These are phyloP conservation scores for Coregonus clupeaformis DNA, from an alignment of 2,113 vertebrate genomes.

Conservation along the genomic window DNA sequence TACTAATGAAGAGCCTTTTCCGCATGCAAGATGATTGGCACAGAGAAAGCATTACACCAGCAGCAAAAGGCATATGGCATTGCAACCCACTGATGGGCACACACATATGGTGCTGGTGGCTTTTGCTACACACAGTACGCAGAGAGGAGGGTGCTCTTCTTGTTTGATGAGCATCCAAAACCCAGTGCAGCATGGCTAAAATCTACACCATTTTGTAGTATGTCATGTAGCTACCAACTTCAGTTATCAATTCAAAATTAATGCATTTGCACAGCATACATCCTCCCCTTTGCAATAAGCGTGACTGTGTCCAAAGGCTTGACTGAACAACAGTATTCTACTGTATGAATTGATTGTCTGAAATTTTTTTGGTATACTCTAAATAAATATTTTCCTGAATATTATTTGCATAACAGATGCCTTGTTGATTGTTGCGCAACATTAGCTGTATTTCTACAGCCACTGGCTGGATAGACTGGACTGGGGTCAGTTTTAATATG, in stretches of 20 bases:
- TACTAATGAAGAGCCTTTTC: constrained; percentile 45
- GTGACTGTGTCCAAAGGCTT: not conserved
- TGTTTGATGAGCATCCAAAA: constrained; percentile 68
- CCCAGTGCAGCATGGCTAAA: constrained; percentile 37
- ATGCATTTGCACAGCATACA: not conserved
- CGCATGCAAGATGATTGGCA: constrained; percentile 57
- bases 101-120: constrained; percentile 73
- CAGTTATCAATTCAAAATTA: not conserved
- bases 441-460: not conserved
- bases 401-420: not conserved
- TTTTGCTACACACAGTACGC: constrained; percentile 59
- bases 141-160: constrained; percentile 53
- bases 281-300: not conserved
- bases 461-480: not conserved
- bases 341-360: not conserved
- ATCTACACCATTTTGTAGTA: constrained; percentile 39
- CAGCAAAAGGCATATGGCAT: constrained; percentile 75
- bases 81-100: constrained; percentile 70
- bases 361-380: not conserved
- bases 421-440: not conserved
- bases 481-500: not conserved
- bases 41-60: constrained; percentile 69
- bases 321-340: not conserved
- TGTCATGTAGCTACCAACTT: constrained; percentile 32
- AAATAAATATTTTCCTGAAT: not conserved